Conservation (phyloP, 2,888 invertebrate species). For the Parelbella ahira region DNA sequence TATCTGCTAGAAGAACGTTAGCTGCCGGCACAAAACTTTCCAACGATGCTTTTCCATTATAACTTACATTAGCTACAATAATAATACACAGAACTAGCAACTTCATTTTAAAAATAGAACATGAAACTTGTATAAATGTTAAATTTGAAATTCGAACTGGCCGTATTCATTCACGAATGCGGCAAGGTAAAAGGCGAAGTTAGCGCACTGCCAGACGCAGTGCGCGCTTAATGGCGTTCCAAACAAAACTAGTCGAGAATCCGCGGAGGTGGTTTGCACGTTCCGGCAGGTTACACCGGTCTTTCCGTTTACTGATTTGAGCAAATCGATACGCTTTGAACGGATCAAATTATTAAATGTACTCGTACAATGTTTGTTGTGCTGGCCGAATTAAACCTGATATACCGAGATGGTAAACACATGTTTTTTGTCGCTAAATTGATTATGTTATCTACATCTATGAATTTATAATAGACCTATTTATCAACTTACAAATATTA, state of each 20-base stretch:
- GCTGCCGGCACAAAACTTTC: conserved; percentile 57
- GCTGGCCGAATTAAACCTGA: too few species aligned
- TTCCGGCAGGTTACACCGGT: too few species aligned
- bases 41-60: conserved; percentile 66
- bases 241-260: conserved; percentile 29
- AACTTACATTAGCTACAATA: conserved; percentile 59
- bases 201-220: conserved; percentile 16
- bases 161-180: background rate
- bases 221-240: conserved; percentile 27
- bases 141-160: conserved; percentile 9
- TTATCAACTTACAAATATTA: too few species aligned
- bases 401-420: too few species aligned
- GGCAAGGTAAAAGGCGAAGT: background rate
- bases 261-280: background rate
- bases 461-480: too few species aligned
- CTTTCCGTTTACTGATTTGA: too few species aligned
- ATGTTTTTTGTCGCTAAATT: too few species aligned
- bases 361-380: too few species aligned
- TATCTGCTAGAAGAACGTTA: conserved; percentile 56
- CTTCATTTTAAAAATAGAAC: conserved; percentile 45
- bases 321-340: too few species aligned
- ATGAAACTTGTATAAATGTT: background rate
- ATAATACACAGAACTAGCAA: conserved; percentile 55
- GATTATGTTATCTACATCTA: too few species aligned
- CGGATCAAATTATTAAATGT: too few species aligned